Conservation (phyloP, 1,140 invertebrate genomes). For the Theocolax elegans region DNA sequence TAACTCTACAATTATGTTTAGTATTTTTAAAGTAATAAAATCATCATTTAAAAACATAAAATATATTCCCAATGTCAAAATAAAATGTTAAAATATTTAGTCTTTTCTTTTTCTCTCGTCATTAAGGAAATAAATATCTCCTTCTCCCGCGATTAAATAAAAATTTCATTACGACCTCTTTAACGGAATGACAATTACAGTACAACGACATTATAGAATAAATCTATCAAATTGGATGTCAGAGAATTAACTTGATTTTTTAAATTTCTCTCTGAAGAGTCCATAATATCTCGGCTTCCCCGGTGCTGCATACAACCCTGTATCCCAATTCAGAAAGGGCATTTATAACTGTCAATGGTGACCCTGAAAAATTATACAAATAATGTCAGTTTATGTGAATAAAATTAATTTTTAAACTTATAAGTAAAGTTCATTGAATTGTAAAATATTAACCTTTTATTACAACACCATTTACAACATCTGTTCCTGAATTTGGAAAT, state of each 20-base stretch:
- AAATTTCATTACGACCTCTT: not conserved
- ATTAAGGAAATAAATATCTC: not conserved
- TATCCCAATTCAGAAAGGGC: constrained; percentile 80
- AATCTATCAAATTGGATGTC: not conserved
- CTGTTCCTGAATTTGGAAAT: constrained; percentile 72
- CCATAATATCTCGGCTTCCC: constrained; percentile 83
- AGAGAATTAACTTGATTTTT: constrained; percentile 9
- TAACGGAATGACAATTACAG: not conserved
- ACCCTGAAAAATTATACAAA: constrained; percentile 66
- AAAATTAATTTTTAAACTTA: too few relatives aligned
- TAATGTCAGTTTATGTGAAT: too few relatives aligned
- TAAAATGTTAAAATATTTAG: too few relatives aligned
- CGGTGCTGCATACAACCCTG: constrained; percentile 79
- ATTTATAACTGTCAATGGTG: constrained; percentile 76
- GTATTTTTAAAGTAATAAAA: not conserved
- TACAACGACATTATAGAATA: constrained; percentile 9
- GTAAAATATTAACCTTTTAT: constrained; percentile 69
- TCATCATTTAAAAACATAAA: not conserved
- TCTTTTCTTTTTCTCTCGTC: too few relatives aligned
- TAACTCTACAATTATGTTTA: constrained; percentile 6
- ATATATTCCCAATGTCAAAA: too few relatives aligned
- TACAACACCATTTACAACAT: constrained; percentile 77
- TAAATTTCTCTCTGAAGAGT: constrained; percentile 79
- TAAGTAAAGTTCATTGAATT: not conserved
- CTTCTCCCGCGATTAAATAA: not conserved